Conservation (phyloP, 2,797 vertebrate genomes). For the Hypotaenidia okinawae region DNA sequence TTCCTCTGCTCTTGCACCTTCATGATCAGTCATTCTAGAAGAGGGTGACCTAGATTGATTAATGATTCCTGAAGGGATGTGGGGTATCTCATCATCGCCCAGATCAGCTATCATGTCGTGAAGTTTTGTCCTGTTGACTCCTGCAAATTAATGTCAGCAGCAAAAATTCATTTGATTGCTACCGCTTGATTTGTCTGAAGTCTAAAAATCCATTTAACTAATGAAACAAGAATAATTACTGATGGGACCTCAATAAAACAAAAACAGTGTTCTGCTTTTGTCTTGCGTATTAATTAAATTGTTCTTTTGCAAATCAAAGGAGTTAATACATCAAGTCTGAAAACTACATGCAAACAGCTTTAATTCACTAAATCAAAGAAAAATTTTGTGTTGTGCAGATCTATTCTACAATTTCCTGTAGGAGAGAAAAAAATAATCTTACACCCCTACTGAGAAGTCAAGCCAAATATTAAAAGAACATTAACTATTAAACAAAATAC, state of each 20-base stretch:
- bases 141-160: slow-evolving; percentile 83
- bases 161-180: slow-evolving; percentile 78
- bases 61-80: slow-evolving; percentile 82
- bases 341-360: slow-evolving; percentile 39
- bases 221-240: slow-evolving; percentile 57
- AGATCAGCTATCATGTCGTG: slow-evolving; percentile 84
- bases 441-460: slow-evolving; percentile 7
- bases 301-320: slow-evolving; percentile 20
- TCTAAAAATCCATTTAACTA: slow-evolving; percentile 69
- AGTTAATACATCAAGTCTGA: slow-evolving; percentile 19
- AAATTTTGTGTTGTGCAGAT: slow-evolving; percentile 14
- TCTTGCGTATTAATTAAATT: not conserved
- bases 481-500: slow-evolving; percentile 26
- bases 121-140: slow-evolving; percentile 84
- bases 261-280: slow-evolving; percentile 6
- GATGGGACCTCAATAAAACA: slow-evolving; percentile 47
- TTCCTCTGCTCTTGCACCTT: slow-evolving; percentile 85
- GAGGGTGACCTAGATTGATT: slow-evolving; percentile 83
- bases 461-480: slow-evolving; percentile 23
- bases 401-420: slow-evolving; percentile 42
- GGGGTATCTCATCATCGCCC: slow-evolving; percentile 82
- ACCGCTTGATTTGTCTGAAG: slow-evolving; percentile 69
- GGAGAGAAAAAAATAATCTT: slow-evolving; percentile 27
- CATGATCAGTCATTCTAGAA: slow-evolving; percentile 84
- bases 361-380: not conserved